A percentile compares a stretch with the other conserved stretches of the same genome.
Evolutionary conservation across 1,140 invertebrate species (phyloP).

Genomic region (Eurosta solidaginis): DNA sequence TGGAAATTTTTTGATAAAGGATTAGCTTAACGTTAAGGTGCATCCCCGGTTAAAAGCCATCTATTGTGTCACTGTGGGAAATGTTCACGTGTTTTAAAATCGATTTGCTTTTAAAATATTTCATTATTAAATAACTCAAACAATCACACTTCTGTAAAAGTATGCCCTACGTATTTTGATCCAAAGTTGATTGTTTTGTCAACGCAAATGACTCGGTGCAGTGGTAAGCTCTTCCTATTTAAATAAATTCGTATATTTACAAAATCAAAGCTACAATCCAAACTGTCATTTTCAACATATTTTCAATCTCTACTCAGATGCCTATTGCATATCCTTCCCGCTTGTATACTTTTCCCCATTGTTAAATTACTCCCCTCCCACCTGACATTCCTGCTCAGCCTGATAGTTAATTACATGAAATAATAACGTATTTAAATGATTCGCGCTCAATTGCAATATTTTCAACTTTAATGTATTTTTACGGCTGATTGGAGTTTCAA

Average conservation of each 20-base stretch:
- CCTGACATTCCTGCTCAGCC: neutral
- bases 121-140: neutral
- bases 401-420: neutral
- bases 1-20: too few species aligned
- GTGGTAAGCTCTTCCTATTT: too few species aligned
- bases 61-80: too few species aligned
- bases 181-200: neutral
- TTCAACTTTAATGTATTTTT: neutral
- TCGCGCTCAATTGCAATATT: neutral
- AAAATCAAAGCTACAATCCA: neutral
- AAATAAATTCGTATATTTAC: too few species aligned
- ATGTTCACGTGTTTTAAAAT: neutral
- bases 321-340: too few species aligned
- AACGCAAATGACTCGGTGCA: neutral
- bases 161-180: neutral
- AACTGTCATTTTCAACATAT: neutral
- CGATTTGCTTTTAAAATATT: neutral
- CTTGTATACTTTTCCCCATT: too few species aligned
- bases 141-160: neutral
- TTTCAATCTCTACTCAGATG: too few species aligned
- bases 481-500: neutral
- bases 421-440: neutral
- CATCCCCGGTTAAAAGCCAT: too few species aligned
- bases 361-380: too few species aligned
- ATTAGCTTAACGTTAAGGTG: too few species aligned